Evolutionary conservation across 2,113 vertebrate genomes (phyloP), one percentile per base, ranked within the genome.

Genomic region (Tamias sibiricus): DNA sequence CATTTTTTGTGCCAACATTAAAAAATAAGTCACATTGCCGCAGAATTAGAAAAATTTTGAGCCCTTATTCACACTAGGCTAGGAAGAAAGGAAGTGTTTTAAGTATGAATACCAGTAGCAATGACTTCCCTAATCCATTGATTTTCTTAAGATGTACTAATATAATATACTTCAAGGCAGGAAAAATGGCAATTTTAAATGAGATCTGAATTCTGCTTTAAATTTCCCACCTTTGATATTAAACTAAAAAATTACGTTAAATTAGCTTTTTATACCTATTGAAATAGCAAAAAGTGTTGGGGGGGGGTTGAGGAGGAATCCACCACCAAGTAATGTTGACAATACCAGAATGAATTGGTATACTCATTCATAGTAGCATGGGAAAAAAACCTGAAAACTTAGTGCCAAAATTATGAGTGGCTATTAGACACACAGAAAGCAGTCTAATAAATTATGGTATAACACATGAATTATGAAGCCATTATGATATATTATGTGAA

Each of bases 1-100:
- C 32, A 94, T 87, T 74, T 71, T 92, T 88, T 91, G 94, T 80
- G 59, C 52, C 86, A 96, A 95, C 52, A 74, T 76, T 76, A 83
- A 90, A 91, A 81, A 69, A 35, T 68, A 24, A 83, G n/a, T 52
- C 74, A 92, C 59, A 52, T 1, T 37, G 52, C 57, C n/a, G 86
- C 16, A 87, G 49, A 95, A 89, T 91, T 28, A 95, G 71, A 80
- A 86, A 93, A 75, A 30, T 87, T 66, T 71, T 64, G 40, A 87
- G 40, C 26, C 80, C 42, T 94, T 82, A 59, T 66, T 86, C 32
- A 93, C 47, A 93, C 47, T 54, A 91, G 32, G 44, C 9, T 22
- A 86, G 28, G 49, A 74, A 95, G 47, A 90, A 84, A 6, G 22
- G 11, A 82, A 86, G 12, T 42, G 32, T 59, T 79, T 91, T 49